Conservation (phyloP, 2,888 invertebrate genomes). For the Mimas tiliae region DNA sequence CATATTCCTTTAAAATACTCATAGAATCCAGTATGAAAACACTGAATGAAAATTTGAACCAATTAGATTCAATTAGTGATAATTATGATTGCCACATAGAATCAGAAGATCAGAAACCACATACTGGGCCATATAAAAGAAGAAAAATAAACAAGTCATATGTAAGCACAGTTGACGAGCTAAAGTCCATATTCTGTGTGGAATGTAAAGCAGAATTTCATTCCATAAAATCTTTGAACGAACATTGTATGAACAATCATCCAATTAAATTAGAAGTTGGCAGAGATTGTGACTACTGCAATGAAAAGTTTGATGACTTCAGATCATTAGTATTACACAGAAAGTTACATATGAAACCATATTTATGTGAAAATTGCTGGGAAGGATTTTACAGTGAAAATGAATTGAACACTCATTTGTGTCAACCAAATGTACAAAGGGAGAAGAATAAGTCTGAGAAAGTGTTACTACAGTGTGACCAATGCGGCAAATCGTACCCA, state of each 20-base stretch:
- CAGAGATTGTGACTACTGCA: constrained; percentile 75
- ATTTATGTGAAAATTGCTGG: constrained; percentile 78
- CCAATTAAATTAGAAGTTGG: constrained; percentile 62
- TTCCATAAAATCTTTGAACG: constrained; percentile 55
- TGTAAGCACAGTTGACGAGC: constrained; percentile 43
- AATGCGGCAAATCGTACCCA: constrained; percentile 80
- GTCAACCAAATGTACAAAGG: constrained; percentile 58
- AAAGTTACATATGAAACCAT: constrained; percentile 73
- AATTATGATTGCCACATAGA: constrained; percentile 60
- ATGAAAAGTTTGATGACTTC: constrained; percentile 78
- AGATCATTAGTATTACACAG: constrained; percentile 71
- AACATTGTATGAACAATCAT: constrained; percentile 70
- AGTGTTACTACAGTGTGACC: constrained; percentile 72
- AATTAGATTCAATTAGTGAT: constrained; percentile 53
- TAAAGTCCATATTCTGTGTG: constrained; percentile 64
- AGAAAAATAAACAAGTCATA: constrained; percentile 42
- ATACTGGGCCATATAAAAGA: constrained; percentile 43
- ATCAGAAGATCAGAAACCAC: constrained; percentile 54
- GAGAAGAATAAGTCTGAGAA: constrained; percentile 59
- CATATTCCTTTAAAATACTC: constrained; percentile 76
- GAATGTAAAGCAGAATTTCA: constrained; percentile 72
- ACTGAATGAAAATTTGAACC: constrained; percentile 50
- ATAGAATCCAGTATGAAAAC: constrained; percentile 68
- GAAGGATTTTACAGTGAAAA: constrained; percentile 65
- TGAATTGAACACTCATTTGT: constrained; percentile 62